Conservation (phyloP, 53 echinoderm and acorn worm species). For the Astropecten irregularis region DNA sequence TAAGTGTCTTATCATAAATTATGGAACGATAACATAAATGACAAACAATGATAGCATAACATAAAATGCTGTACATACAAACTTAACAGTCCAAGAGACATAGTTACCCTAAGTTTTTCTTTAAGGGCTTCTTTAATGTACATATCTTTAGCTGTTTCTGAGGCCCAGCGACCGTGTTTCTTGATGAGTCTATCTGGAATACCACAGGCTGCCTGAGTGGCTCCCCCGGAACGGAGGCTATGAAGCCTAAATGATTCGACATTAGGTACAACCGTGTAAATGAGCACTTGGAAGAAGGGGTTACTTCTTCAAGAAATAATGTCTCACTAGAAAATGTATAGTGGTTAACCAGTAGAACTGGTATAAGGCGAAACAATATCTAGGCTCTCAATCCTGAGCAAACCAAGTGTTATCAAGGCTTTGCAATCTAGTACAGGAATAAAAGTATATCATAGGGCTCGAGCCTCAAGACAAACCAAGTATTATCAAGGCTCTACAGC, state of each 20-base stretch:
- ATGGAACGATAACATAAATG: too few relatives aligned
- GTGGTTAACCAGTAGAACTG: too few relatives aligned
- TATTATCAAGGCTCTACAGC: conserved; percentile 18
- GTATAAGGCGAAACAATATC: too few relatives aligned
- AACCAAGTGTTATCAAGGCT: background rate
- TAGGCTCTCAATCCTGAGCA: too few relatives aligned
- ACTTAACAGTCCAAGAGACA: background rate
- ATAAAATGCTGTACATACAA: too few relatives aligned
- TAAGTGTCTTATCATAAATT: too few relatives aligned
- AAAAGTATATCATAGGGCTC: too few relatives aligned
- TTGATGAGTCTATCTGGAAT: background rate
- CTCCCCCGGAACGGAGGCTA: conserved; percentile 7
- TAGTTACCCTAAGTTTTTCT: background rate
- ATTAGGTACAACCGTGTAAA: background rate
- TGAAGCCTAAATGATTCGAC: background rate
- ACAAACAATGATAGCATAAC: too few relatives aligned
- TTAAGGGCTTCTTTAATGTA: background rate
- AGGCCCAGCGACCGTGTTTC: conserved; percentile 12
- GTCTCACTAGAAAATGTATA: too few relatives aligned
- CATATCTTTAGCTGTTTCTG: background rate
- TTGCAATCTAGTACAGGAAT: too few relatives aligned
- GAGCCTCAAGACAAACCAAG: too few relatives aligned
- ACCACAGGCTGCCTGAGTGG: background rate
- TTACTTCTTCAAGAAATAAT: too few relatives aligned
- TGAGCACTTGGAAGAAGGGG: background rate